These are phyloP conservation scores for Eupleurogrammus muticus DNA, from an alignment of 2,797 vertebrate species.

Conservation along the genomic window DNA sequence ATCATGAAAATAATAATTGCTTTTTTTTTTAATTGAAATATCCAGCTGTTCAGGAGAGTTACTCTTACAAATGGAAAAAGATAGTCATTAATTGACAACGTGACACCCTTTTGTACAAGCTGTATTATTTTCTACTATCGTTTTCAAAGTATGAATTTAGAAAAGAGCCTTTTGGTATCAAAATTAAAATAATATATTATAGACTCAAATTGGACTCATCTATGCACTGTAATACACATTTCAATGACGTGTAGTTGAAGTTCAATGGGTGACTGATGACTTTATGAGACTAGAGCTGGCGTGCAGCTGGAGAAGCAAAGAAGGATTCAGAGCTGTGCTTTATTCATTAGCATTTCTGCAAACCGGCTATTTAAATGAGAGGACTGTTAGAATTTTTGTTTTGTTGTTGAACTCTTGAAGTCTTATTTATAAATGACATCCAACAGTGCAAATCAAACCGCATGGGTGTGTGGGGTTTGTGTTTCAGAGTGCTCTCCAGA, in stretches of 20 bases:
- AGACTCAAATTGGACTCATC: neutral
- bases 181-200: neutral
- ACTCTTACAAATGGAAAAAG: neutral
- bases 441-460: slow-evolving; percentile 9
- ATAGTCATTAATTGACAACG: neutral
- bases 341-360: slow-evolving; percentile 15
- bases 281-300: neutral
- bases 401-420: slow-evolving; percentile 27
- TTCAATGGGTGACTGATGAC: slow-evolving; percentile 9
- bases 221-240: neutral
- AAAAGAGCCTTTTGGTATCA: neutral
- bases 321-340: slow-evolving; percentile 42
- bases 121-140: neutral
- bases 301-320: slow-evolving; percentile 30
- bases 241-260: neutral
- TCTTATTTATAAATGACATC: slow-evolving; percentile 19
- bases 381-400: slow-evolving; percentile 16
- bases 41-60: neutral
- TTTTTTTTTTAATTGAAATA: neutral
- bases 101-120: neutral
- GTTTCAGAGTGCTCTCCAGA: slow-evolving; percentile 83
- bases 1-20: neutral
- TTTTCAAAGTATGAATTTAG: neutral
- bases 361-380: slow-evolving; percentile 32
- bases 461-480: slow-evolving; percentile 37